Evolutionary conservation across 2,797 vertebrate species (phyloP), one percentile per base, ranked within the genome.

Genomic region (Oreonectes daqikongensis): DNA sequence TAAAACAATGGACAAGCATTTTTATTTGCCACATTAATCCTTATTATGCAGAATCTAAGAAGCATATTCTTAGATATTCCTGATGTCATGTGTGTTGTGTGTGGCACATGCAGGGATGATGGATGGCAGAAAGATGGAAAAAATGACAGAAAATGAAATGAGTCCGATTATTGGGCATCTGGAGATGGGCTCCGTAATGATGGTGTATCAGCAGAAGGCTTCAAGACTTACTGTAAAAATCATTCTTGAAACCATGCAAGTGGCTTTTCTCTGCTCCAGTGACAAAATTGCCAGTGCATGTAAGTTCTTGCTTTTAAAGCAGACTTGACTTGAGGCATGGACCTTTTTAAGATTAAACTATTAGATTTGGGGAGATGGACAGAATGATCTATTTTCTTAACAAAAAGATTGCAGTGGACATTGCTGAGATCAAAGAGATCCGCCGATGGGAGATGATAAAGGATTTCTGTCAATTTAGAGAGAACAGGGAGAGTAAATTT

Each of bases 381-480:
- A 32, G 4, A 32, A 32, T 32, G 32, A 32, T 32, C 32, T 32
- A 32, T 32, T 32, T 7, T 32, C 32, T 32, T 32, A 32, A 32
- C 32, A 32, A 32, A 32, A 7, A 32, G 32, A 12, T 72, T 70
- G 17, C 57, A 98, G 97, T 98, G 95, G 96, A 99, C 78, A 88
- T n/a, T 98, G 93, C 89, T 86, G 96, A 99, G 84, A 95, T 99
- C 85, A 93, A 85, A n/a, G n/a, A n/a, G n/a, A n/a, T n/a, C n/a
- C n/a, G n/a, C n/a, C n/a, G n/a, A n/a, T n/a, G n/a, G n/a, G n/a
- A n/a, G n/a, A n/a, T n/a, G n/a, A n/a, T n/a, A n/a, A n/a, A n/a
- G n/a, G n/a, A n/a, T n/a, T n/a, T n/a, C n/a, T n/a, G n/a, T n/a
- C n/a, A n/a, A n/a, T n/a, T n/a, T n/a, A n/a, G n/a, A n/a, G 97